A percentile compares a stretch with the other conserved stretches of the same genome.
phyloP scores from a whole-genome alignment of 2,113 vertebrate species.

The Ceyx cyanopectus region DNA sequence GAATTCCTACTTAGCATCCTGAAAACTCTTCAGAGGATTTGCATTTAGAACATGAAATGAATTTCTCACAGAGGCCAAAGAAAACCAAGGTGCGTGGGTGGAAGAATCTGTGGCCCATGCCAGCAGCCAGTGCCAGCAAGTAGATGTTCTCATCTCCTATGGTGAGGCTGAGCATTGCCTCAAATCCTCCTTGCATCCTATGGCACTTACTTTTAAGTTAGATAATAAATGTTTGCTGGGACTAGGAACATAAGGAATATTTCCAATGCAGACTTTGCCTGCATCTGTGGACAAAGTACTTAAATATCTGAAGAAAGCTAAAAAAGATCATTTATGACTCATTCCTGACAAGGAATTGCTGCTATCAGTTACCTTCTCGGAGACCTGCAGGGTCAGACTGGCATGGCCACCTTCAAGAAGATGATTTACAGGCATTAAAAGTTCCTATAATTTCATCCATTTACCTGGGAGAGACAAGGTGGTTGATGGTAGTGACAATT shows the following conservation, averaged over 20 bases:
- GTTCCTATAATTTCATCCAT: not conserved
- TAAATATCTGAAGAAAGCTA: not conserved
- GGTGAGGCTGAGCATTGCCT: not conserved
- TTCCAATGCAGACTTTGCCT: not conserved
- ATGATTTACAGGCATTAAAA: not conserved
- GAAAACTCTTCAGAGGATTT: not conserved
- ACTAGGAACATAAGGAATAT: not conserved
- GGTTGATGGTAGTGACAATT: not conserved
- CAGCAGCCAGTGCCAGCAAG: not conserved
- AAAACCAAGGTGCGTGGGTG: not conserved
- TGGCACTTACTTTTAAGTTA: not conserved
- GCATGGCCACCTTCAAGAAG: not conserved
- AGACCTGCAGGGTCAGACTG: not conserved
- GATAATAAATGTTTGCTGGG: not conserved
- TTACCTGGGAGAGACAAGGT: not conserved
- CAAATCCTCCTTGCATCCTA: not conserved
- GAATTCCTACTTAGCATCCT: not conserved
- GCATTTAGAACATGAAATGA: not conserved
- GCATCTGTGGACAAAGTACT: not conserved
- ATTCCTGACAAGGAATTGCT: not conserved
- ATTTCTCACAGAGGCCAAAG: not conserved
- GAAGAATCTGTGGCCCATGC: not conserved
- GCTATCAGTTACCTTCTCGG: not conserved
- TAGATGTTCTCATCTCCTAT: not conserved
- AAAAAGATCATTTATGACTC: not conserved